Evolutionary conservation across 2,888 invertebrate genomes (phyloP).

Genomic region (Perizoma affinitatum): DNA sequence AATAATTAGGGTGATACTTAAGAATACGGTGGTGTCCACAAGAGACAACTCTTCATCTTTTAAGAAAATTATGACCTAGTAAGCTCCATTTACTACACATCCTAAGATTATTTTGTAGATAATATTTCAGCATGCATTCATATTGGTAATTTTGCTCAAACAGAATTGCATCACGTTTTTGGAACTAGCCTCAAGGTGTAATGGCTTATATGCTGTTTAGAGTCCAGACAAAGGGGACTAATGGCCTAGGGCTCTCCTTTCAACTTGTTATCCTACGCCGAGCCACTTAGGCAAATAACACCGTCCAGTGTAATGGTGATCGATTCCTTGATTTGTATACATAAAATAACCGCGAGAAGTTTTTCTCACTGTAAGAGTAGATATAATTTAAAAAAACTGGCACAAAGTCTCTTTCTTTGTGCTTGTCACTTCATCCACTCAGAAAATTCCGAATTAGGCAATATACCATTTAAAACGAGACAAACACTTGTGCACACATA

Average conservation of each 20-base stretch:
- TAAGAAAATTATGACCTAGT: conserved; percentile 43
- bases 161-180: conserved; percentile 55
- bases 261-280: conserved; percentile 59
- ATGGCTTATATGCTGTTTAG: conserved; percentile 44
- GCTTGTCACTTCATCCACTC: conserved; percentile 8
- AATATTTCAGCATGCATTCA: background rate
- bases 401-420: conserved; percentile 35
- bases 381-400: conserved; percentile 18
- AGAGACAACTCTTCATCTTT: no score
- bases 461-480: conserved; percentile 50
- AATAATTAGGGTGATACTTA: no score
- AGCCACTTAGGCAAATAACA: conserved; percentile 68
- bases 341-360: conserved; percentile 25
- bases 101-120: background rate
- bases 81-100: conserved; percentile 52
- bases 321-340: conserved; percentile 49
- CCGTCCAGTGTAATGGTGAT: conserved; percentile 54
- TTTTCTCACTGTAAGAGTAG: background rate
- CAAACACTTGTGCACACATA: conserved; percentile 69
- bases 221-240: conserved; percentile 54
- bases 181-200: conserved; percentile 59
- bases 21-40: no score
- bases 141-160: conserved; percentile 48
- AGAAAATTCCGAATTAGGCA: conserved; percentile 63
- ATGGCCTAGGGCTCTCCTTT: conserved; percentile 40